A percentile compares a stretch with the other conserved stretches of the same genome.
Conservation (phyloP, 2,113 vertebrate species). For the Meriones unguiculatus region DNA sequence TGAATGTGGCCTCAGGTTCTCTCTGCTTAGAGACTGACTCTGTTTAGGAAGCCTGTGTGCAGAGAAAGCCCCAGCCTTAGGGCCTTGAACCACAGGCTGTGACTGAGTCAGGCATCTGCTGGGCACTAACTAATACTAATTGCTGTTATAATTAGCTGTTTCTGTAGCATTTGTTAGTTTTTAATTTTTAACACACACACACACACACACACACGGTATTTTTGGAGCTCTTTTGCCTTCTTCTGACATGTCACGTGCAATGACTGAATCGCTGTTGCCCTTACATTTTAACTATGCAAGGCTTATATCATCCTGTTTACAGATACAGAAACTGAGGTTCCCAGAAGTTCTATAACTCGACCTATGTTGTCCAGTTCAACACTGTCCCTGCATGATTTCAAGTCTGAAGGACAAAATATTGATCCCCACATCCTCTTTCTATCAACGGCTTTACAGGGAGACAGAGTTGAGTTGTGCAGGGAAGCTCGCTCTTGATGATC, state of each 20-base stretch:
- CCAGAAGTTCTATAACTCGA: background rate
- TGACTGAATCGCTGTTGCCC: background rate
- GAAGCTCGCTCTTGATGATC: conserved; percentile 26
- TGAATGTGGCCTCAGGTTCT: background rate
- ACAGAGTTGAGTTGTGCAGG: background rate
- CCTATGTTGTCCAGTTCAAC: background rate
- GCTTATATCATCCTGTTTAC: conserved; percentile 15
- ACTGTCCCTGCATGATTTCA: background rate
- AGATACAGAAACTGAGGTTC: conserved; percentile 27
- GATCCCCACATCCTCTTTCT: background rate
- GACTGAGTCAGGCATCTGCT: background rate
- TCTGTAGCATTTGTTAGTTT: background rate
- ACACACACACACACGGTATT: background rate
- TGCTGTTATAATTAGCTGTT: background rate
- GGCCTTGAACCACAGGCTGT: no score
- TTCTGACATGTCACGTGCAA: background rate
- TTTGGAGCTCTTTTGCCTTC: background rate
- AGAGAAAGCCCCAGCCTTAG: background rate
- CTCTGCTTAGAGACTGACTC: background rate
- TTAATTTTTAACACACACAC: background rate
- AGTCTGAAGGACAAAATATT: conserved; percentile 10
- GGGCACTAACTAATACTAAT: background rate
- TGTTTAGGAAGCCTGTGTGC: background rate
- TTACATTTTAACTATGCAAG: background rate
- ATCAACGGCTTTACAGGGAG: conserved; percentile 20